A percentile compares a stretch with the other conserved stretches of the same genome.
phyloP scores from a whole-genome alignment of 2,113 vertebrate genomes.

The Scatophagus argus region DNA sequence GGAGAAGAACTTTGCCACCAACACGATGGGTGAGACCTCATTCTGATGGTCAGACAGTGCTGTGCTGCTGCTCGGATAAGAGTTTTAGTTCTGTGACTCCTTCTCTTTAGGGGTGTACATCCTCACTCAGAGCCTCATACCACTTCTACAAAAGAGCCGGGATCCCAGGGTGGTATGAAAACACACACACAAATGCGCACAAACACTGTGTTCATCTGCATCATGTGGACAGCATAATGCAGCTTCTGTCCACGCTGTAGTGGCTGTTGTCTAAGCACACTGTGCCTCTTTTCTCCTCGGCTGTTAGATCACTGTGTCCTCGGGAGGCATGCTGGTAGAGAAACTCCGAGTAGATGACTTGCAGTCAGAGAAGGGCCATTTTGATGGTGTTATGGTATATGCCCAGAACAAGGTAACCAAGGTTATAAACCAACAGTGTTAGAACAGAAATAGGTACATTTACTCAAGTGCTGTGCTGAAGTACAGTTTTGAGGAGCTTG shows the following conservation, averaged over 20 bases:
- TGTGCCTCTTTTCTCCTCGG: slow-evolving; percentile 37
- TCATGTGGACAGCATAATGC: slow-evolving; percentile 61
- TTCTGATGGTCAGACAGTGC: background rate
- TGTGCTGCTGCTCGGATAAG: background rate
- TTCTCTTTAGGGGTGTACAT: slow-evolving; percentile 75
- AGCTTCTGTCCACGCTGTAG: slow-evolving; percentile 58
- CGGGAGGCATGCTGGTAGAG: slow-evolving; percentile 84
- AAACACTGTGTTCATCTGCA: slow-evolving; percentile 46
- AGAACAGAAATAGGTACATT: background rate
- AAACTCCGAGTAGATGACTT: slow-evolving; percentile 77
- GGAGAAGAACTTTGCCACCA: slow-evolving; percentile 84
- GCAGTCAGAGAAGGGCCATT: slow-evolving; percentile 73
- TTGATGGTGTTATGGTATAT: slow-evolving; percentile 80
- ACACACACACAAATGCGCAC: slow-evolving; percentile 10
- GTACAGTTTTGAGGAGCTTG: no score
- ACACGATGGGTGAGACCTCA: slow-evolving; percentile 81
- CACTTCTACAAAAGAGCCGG: slow-evolving; percentile 81
- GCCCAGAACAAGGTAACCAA: slow-evolving; percentile 83
- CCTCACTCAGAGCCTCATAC: slow-evolving; percentile 82
- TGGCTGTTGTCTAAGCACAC: slow-evolving; percentile 65
- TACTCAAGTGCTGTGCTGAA: background rate
- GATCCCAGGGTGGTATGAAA: slow-evolving; percentile 82
- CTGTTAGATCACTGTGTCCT: slow-evolving; percentile 84
- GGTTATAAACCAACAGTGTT: background rate
- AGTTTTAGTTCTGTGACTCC: background rate